These are phyloP conservation scores for Charaxes varanes DNA, from an alignment of 1,140 invertebrate species.

Conservation along the genomic window DNA sequence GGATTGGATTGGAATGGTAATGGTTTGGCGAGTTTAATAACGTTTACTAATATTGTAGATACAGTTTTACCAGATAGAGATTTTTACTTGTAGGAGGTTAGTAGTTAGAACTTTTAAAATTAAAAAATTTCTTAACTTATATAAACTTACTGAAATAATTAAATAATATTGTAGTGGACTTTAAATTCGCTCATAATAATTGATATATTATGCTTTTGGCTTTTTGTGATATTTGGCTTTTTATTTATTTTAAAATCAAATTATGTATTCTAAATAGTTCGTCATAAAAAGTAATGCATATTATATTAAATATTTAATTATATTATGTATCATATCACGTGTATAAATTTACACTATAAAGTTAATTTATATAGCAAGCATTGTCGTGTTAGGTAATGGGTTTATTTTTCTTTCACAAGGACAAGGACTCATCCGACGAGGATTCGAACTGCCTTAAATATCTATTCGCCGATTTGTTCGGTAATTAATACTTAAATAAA, in stretches of 20 bases:
- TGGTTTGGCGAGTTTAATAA: constrained; percentile 50
- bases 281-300: constrained; percentile 16
- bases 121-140: background rate
- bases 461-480: constrained; percentile 76
- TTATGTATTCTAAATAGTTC: constrained; percentile 20
- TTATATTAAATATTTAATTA: constrained; percentile 5
- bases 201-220: constrained; percentile 46
- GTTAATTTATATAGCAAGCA: constrained; percentile 1
- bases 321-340: constrained; percentile 23
- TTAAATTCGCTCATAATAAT: constrained; percentile 11
- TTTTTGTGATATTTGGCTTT: constrained; percentile 70
- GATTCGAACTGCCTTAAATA: constrained; percentile 80
- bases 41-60: constrained; percentile 47
- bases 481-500: constrained; percentile 58
- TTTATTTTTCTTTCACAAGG: constrained; percentile 63
- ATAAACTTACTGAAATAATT: too few species aligned
- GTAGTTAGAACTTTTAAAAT: constrained; percentile 44
- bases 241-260: constrained; percentile 42
- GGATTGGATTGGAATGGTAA: constrained; percentile 57
- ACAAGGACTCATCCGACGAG: constrained; percentile 74
- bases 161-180: too few species aligned
- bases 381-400: constrained; percentile 24
- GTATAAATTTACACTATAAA: constrained; percentile 20
- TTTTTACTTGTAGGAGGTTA: constrained; percentile 45
- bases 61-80: constrained; percentile 27